Conservation (phyloP, 1,140 invertebrate species). For the Watersipora subatra region DNA sequence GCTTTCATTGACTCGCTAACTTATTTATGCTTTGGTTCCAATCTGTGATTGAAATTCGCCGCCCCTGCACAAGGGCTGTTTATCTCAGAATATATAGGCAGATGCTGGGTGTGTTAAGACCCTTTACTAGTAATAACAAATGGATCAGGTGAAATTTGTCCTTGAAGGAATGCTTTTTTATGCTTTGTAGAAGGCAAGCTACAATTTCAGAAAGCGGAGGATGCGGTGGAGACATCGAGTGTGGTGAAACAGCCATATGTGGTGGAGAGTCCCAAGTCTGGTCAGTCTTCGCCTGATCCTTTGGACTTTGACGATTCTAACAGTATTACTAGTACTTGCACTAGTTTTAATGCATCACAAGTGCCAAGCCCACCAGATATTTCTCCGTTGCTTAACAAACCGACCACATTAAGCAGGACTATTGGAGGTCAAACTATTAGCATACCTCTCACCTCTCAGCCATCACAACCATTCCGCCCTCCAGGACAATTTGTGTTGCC, state of each 20-base stretch:
- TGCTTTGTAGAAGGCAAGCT: conserved; percentile 9
- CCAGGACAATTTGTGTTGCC: conserved; percentile 6
- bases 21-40: too few relatives aligned
- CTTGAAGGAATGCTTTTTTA: not conserved
- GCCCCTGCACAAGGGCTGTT: too few relatives aligned
- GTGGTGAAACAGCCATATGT: not conserved
- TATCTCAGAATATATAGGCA: too few relatives aligned
- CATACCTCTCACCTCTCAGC: conserved; percentile 7
- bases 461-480: conserved; percentile 11
- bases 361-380: conserved; percentile 1
- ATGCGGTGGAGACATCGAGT: not conserved
- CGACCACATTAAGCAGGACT: not conserved
- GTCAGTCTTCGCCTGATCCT: not conserved
- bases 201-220: conserved; percentile 3
- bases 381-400: not conserved
- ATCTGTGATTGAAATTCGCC: too few relatives aligned
- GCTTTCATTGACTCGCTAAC: too few relatives aligned
- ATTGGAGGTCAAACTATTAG: not conserved
- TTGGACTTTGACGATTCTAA: not conserved
- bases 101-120: too few relatives aligned
- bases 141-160: too few relatives aligned
- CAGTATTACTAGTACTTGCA: not conserved
- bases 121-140: too few relatives aligned
- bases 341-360: not conserved
- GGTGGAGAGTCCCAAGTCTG: conserved; percentile 3